Evolutionary conservation across 2,113 vertebrate species (phyloP), one percentile per base, ranked within the genome.

Genomic region (Coryphaenoides rupestris): DNA sequence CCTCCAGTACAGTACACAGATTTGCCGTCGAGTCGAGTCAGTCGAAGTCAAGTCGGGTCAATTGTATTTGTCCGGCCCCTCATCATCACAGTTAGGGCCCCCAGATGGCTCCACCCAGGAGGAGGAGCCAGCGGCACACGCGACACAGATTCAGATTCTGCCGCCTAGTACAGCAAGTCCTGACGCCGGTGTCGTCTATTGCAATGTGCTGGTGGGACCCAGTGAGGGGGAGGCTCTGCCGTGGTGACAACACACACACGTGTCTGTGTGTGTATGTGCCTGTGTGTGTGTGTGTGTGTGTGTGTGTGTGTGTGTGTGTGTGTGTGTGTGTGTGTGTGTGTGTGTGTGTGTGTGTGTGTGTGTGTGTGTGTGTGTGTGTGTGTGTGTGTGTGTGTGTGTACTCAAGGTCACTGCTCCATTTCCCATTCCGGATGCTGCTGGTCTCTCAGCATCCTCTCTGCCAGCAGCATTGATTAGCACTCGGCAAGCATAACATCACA

Each of bases 401-500:
- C 70, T 83, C 86, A 86, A 87, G 86, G 86, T 87, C 86, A 83
- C 16, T 4, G 21, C 71, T 84, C 77, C 62, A 83, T 83, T 84
- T 86, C 80, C 74, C 75, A 76, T 84, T 81, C 55, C 63, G 72
- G 75, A 77, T 80, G 65, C 63, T 70, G 82, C 73, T 66, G 60
- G 77, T 79, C 73, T 87, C 76, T 80, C 68, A 79, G 78, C 80
- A 86, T 81, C 77, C 86, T 79, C 73, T 83, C 75, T 83, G 82
- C 86, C 80, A 79, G 80, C 65, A 76, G 77, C 84, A 87, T 86
- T 86, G 84, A 87, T 87, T 87, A 87, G 79, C 61, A 84, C 80
- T 82, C 80, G 24, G 70, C 71, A 82, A 80, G 77, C 75, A 80
- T 81, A 83, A 82, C 75, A 80, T 78, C 80, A 81, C 55, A 47